Evolutionary conservation across 2,888 invertebrate genomes (phyloP), one percentile per base, ranked within the genome.

Genomic region (Lamellibrachia columna): DNA sequence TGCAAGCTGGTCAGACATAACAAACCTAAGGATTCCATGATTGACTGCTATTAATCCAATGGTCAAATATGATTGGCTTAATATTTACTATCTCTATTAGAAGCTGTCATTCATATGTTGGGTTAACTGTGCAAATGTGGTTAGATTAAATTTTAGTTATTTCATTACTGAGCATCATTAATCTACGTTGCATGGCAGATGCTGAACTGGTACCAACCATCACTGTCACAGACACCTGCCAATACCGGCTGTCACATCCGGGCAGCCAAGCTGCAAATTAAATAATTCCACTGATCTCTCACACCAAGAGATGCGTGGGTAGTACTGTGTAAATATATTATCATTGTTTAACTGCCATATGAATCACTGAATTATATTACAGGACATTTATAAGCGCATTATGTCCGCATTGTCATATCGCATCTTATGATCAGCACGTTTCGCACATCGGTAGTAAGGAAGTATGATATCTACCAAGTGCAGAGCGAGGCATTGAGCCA

Each of bases 401-500:
- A 75, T 75, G 75, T 75, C 75, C 75, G n/a, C 75, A n/a, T 22
- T 75, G 75, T 75, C 6, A n/a, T 75, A 75, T n/a, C 75, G 75
- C 75, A 75, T 4, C 22, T 11, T 75, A 22, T 6, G n/a, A 75
- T 75, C 75, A 75, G 75, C 22, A 4, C 15, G 75, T 75, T 22
- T 75, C 22, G 4, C 75, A 75, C 75, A 75, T 75, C 75, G 22
- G 22, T 75, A 15, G 22, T 22, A 75, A 75, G n/a, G 75, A 75
- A 75, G 75, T 75, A 75, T 75, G 75, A 75, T 75, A 75, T 75
- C 75, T 75, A 75, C 15, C 75, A 75, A 75, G 75, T 75, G 75
- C 22, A 75, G 22, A 75, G 75, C 75, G 22, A 75, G 15, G 22
- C 22, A 75, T 75, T 75, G 75, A 75, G 75, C 75, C 15, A 75